Evolutionary conservation across 23 tunicate genomes (phyloP), one percentile per base, ranked within the genome.

Genomic region (Ciona savignyi): DNA sequence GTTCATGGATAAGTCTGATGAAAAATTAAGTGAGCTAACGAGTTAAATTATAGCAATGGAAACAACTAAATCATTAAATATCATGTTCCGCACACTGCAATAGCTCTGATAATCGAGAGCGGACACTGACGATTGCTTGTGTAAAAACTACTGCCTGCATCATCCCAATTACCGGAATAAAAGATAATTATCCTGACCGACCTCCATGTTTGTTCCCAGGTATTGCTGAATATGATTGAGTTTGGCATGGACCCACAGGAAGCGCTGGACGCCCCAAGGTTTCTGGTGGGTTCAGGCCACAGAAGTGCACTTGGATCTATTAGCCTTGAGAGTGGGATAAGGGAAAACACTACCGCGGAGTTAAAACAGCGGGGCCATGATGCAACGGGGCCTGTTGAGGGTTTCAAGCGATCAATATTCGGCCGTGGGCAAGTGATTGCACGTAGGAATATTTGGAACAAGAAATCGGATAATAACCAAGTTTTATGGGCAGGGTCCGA

Each of bases 161-260:
- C n/a, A n/a, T n/a, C n/a, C n/a, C n/a, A n/a, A n/a, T n/a, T n/a
- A n/a, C n/a, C n/a, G n/a, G n/a, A n/a, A n/a, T n/a, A n/a, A n/a
- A n/a, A n/a, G n/a, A 34, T n/a, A n/a, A n/a, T n/a, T n/a, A n/a
- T n/a, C n/a, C 23, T 20, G 21, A 51, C 23, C 23, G 0, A 22
- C 60, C 62, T n/a, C n/a, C n/a, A n/a, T n/a, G n/a, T n/a, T n/a
- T n/a, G n/a, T n/a, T n/a, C 4, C 6, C 68, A 91, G 97, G 97
- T 91, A 61, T 70, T 91, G 30, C 66, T 91, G 30, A 91, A 85
- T 66, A 78, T 81, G 80, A 30, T 84, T 2, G 86, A 72, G 48
- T 91, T 79, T 71, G 90, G 90, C 23, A 84, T 84, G 91, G 76
- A 91, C 62, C 97, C 97, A 1, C 97, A 91, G 35, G 65, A 80